Evolutionary conservation across 2,797 vertebrate species (phyloP).

Genomic region (Propithecus perrieri): DNA sequence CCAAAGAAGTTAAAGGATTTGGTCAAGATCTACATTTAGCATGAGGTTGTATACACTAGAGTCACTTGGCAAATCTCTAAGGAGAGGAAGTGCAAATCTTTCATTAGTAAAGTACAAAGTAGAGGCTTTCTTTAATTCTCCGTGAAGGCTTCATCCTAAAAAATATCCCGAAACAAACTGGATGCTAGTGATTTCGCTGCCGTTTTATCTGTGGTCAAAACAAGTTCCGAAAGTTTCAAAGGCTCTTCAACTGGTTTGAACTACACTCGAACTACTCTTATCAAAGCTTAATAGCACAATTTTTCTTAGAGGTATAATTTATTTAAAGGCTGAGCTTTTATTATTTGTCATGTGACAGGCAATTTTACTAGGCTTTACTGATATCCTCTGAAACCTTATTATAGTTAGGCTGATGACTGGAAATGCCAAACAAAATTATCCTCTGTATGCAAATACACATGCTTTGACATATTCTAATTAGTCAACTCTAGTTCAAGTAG

Average conservation of each 20-base stretch:
- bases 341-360: not conserved
- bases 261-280: not conserved
- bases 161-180: not conserved
- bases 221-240: not conserved
- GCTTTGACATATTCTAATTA: not conserved
- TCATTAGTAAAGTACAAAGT: not conserved
- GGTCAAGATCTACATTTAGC: not conserved
- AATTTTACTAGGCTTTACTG: not conserved
- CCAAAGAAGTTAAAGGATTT: not conserved
- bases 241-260: not conserved
- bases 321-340: not conserved
- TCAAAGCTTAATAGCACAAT: not conserved
- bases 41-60: no score
- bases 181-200: not conserved
- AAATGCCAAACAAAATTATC: slow-evolving; percentile 31
- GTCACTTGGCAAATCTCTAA: not conserved
- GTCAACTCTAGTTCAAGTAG: not conserved
- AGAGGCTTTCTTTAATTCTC: not conserved
- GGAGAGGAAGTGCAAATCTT: not conserved
- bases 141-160: not conserved
- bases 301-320: not conserved
- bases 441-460: not conserved
- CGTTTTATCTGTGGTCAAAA: not conserved
- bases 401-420: not conserved
- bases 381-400: not conserved